phyloP scores from a whole-genome alignment of 2,113 vertebrate genomes.

The Arvicanthis niloticus region DNA sequence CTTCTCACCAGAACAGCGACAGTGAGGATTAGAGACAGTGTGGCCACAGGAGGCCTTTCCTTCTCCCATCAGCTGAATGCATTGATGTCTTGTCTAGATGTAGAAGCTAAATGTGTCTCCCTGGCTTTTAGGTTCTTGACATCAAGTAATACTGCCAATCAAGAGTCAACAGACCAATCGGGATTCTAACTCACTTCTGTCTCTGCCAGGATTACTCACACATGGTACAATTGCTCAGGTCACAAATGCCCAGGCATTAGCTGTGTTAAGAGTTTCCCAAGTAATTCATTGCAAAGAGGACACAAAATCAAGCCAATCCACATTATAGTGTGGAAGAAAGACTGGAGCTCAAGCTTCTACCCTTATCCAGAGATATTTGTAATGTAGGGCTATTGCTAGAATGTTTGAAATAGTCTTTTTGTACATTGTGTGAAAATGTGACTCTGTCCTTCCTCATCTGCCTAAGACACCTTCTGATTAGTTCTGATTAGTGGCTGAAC shows the following conservation, averaged over 20 bases:
- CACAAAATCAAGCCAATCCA: not conserved
- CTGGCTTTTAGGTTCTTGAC: not conserved
- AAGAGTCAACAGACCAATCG: not conserved
- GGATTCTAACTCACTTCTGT: not conserved
- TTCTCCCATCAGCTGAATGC: not conserved
- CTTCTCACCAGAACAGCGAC: not conserved
- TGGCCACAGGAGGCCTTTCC: not conserved
- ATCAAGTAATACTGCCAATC: not conserved
- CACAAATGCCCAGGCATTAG: not conserved
- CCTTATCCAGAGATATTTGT: not conserved
- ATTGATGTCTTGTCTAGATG: not conserved
- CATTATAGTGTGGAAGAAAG: not conserved
- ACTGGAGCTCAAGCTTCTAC: too few species aligned
- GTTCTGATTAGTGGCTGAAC: too few species aligned
- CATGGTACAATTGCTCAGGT: not conserved
- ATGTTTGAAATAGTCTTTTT: too few species aligned
- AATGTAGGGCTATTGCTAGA: not conserved
- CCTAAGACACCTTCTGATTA: too few species aligned
- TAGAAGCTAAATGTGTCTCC: not conserved
- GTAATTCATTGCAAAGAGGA: not conserved
- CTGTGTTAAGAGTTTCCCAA: not conserved
- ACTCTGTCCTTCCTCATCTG: too few species aligned
- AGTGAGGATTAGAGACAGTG: not conserved
- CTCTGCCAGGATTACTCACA: not conserved
- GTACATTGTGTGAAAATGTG: too few species aligned